Evolutionary conservation across 2,797 vertebrate species (phyloP).

Genomic region (Siniperca undulata): DNA sequence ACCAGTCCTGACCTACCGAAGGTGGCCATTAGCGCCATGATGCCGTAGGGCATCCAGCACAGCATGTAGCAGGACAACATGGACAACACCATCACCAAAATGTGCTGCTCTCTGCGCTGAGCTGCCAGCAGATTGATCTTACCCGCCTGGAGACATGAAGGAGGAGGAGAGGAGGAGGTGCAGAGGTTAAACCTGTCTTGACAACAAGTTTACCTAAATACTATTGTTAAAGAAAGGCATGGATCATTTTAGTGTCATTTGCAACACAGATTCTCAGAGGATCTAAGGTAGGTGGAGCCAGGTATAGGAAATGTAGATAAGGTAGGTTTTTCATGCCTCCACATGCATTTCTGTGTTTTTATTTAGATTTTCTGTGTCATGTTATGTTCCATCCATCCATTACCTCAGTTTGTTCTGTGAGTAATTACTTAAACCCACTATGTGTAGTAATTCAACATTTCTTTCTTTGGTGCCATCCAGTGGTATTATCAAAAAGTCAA

Average conservation of each 20-base stretch:
- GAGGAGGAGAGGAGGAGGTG: not conserved
- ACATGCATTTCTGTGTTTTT: not conserved
- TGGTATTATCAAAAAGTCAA: not conserved
- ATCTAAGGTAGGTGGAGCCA: not conserved
- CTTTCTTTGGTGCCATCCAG: slow-evolving; percentile 27
- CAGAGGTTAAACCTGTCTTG: not conserved
- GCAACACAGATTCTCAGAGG: not conserved
- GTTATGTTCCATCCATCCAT: not conserved
- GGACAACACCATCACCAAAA: slow-evolving; percentile 84
- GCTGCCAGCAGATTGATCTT: slow-evolving; percentile 80
- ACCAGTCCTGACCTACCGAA: slow-evolving; percentile 81
- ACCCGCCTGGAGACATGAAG: slow-evolving; percentile 64
- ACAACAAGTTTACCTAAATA: not conserved
- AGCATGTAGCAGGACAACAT: slow-evolving; percentile 89
- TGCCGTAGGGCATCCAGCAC: slow-evolving; percentile 88
- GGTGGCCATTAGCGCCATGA: slow-evolving; percentile 83
- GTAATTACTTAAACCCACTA: not conserved
- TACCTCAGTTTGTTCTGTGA: not conserved
- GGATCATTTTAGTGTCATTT: not conserved
- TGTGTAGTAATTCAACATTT: not conserved
- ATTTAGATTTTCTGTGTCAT: not conserved
- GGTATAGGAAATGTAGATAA: not conserved
- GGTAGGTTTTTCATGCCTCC: not conserved
- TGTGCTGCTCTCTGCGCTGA: slow-evolving; percentile 82
- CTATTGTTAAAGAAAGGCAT: not conserved